A percentile compares a stretch with the other conserved stretches of the same genome.
These are phyloP conservation scores for Lepidochrysops patricia DNA, from an alignment of 2,888 invertebrate species.

Conservation along the genomic window DNA sequence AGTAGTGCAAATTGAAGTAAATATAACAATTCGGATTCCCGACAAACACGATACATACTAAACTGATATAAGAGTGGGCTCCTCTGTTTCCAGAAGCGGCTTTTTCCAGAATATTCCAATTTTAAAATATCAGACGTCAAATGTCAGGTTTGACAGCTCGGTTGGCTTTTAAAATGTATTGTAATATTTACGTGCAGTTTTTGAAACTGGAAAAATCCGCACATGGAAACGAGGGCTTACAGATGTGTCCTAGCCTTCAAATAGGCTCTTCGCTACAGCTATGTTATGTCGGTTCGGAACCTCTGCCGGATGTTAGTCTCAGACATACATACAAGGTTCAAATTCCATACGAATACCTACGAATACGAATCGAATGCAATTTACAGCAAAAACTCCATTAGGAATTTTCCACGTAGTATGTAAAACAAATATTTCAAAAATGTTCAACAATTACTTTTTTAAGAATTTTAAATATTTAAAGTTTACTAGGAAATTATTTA, in stretches of 20 bases:
- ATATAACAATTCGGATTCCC: too few species aligned
- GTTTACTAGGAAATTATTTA: too few species aligned
- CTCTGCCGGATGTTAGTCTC: background rate
- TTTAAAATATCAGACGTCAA: too few species aligned
- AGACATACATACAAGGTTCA: background rate
- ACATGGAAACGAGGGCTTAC: background rate
- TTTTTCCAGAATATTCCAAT: too few species aligned
- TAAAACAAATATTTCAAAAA: background rate
- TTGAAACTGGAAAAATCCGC: too few species aligned
- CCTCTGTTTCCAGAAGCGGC: too few species aligned
- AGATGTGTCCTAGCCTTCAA: background rate
- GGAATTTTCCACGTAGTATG: background rate
- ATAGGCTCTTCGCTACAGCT: background rate
- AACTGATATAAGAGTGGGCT: too few species aligned
- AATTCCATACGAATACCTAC: too few species aligned
- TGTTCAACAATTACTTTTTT: background rate
- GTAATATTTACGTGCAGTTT: background rate
- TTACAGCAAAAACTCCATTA: background rate
- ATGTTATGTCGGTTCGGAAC: background rate
- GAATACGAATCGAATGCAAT: background rate
- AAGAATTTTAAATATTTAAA: too few species aligned
- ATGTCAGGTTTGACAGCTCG: too few species aligned
- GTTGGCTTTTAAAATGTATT: background rate
- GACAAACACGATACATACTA: too few species aligned
- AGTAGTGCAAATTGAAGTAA: too few species aligned